Evolutionary conservation across 1,140 invertebrate genomes (phyloP), one percentile per base, ranked within the genome.

Genomic region (Lasaia peninsularis): DNA sequence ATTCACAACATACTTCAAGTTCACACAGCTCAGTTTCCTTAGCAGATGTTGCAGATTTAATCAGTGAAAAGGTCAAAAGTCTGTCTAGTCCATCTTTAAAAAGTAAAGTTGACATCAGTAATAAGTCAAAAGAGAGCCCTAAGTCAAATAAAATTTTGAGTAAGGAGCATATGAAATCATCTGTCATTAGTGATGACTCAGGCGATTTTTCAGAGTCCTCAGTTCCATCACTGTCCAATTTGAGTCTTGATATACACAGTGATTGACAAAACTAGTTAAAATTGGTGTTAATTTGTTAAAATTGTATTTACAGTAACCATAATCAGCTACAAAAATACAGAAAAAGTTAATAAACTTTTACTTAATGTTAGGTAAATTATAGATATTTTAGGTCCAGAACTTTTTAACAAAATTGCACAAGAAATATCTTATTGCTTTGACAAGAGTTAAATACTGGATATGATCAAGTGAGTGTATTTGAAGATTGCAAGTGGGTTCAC

Each of bases 211-310:
- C 85, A 14, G 80, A 80, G 52, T 88, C 85, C 31, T 79, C 83
- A 31, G 65, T 88, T 56, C 83, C 78, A 35, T 86, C 85, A 2
- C 58, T 88, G n/a, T 88, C 85, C 52, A 88, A 88, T 62, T 65
- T 88, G 32, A 88, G 83, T 65, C 66, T 86, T 28, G 83, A 88
- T 57, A 76, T 86, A 58, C 82, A 86, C 72, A 86, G 80, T 79
- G 85, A 86, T 55, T 88, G 60, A 68, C 28, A 1, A n/a, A 34
- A 44, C n/a, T 49, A 12, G 18, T 5, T 3, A 34, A 7, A 33
- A 33, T 11, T 48, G 32, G 31, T 31, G 32, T 16, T 33, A 48
- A 50, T 37, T 14, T 37, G 9, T 37, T 37, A 2, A 14, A 14
- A n/a, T 6, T 0, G 8, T 2, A 14, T 37, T 37, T 37, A 8